Base-by-base conservation (phyloP, 2,797 vertebrate genomes). In the Rhodeus uyekii region DNA sequence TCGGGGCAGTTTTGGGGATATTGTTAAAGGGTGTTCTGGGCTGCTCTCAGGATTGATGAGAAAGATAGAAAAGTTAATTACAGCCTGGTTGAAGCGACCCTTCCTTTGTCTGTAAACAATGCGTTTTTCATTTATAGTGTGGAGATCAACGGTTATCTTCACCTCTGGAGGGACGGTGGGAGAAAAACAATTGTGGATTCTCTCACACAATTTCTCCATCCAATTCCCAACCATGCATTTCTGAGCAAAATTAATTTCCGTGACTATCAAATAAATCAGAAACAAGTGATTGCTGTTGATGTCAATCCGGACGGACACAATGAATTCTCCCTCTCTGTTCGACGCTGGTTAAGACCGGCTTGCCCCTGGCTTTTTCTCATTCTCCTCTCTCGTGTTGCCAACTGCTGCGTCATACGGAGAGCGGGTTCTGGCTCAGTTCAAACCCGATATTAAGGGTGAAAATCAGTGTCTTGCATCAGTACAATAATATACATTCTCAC, bases 161-260 rank as follows among this genome's bases (percentile, higher is more conserved):
- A 88, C 85, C 92, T 93, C 93, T 84, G 81, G 90, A 92, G 91
- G 89, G 90, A 91, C 83, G 42, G 67, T n/a, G 42, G 64, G 53
- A 67, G 36, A 58, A 61, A 76, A 67, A 93, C 93, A 95, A 93
- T 92, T 91, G 90, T 87, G 84, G 91, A 92, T 92, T 93, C 92
- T 94, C 92, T 93, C 92, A 90, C 91, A 92, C 91, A 93, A 89
- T 94, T 95, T 94, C 90, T 91, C 92, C 91, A 91, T 93, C 93
- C 94, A 92, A 95, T 94, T 94, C 94, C 92, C 93, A 92, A 94
- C 92, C 82, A 83, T 91, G 92, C 93, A 93, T 93, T 95, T 94
- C 89, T 87, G 89, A 93, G 89, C 91, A 86, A 94, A 94, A 94
- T 95, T 93, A 93, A 94, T 95, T 95, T 95, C 93, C 93, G 93